phyloP scores from a whole-genome alignment of 1,140 invertebrate genomes.

The Lucilia cuprina region DNA sequence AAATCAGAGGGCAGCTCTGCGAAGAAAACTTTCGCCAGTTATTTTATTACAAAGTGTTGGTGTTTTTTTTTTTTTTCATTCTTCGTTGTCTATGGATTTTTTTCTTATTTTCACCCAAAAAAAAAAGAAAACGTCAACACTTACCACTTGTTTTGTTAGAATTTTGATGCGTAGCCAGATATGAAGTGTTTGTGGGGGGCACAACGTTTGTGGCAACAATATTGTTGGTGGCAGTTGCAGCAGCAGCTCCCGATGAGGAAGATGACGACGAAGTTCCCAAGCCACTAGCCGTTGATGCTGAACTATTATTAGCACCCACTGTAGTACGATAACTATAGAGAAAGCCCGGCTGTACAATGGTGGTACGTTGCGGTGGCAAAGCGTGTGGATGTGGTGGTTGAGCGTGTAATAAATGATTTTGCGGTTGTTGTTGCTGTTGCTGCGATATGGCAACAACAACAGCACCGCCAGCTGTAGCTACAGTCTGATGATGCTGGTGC shows the following conservation, averaged over 20 bases:
- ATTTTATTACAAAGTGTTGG: slow-evolving; percentile 10
- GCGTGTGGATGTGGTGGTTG: slow-evolving; percentile 45
- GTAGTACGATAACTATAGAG: slow-evolving; percentile 55
- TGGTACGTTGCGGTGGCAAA: slow-evolving; percentile 43
- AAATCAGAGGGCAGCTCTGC: slow-evolving; percentile 3
- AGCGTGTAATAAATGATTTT: slow-evolving; percentile 41
- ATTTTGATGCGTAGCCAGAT: slow-evolving; percentile 34
- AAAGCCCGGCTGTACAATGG: slow-evolving; percentile 56
- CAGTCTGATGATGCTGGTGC: slow-evolving; percentile 28
- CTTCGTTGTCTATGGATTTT: neutral
- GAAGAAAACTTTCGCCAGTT: neutral
- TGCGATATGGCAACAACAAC: slow-evolving; percentile 40
- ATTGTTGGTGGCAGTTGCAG: slow-evolving; percentile 37
- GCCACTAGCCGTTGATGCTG: slow-evolving; percentile 38
- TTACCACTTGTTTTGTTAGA: slow-evolving; percentile 26
- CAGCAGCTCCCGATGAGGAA: slow-evolving; percentile 43
- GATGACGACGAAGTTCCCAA: slow-evolving; percentile 23
- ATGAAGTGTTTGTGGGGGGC: slow-evolving; percentile 1
- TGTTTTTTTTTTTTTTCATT: neutral
- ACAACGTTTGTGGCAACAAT: slow-evolving; percentile 16
- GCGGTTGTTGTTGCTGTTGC: slow-evolving; percentile 48
- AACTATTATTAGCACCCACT: slow-evolving; percentile 29
- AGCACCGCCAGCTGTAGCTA: slow-evolving; percentile 36
- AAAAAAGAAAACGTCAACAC: slow-evolving; percentile 13
- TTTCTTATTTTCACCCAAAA: neutral